Evolutionary conservation across 2,797 vertebrate species (phyloP).

Genomic region (Carduelis carduelis): DNA sequence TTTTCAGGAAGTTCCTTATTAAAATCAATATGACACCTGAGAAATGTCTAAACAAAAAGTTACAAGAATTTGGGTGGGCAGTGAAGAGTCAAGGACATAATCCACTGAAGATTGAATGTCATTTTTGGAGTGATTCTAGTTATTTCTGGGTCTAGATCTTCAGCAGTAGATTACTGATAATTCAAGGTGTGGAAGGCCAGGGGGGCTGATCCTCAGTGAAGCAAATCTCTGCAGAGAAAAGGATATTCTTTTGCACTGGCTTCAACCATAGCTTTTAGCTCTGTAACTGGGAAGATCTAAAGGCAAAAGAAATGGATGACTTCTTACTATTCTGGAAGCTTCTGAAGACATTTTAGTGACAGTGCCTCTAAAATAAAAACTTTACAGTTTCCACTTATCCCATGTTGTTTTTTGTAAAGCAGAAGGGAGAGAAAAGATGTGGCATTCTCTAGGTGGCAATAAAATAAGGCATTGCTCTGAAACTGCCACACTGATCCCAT

Average conservation of each 20-base stretch:
- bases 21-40: neutral
- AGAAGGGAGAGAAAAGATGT: neutral
- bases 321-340: neutral
- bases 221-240: neutral
- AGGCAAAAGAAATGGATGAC: neutral
- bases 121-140: neutral
- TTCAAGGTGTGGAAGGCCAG: neutral
- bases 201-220: neutral
- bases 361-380: neutral
- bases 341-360: neutral
- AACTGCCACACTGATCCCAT: neutral
- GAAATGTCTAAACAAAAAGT: neutral
- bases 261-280: neutral
- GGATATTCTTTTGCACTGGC: neutral
- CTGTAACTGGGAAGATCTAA: neutral
- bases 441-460: neutral
- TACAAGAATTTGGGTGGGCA: neutral
- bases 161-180: neutral
- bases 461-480: neutral
- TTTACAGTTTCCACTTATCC: neutral
- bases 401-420: neutral
- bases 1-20: conserved; percentile 32
- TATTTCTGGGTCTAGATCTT: neutral
- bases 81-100: conserved; percentile 4
- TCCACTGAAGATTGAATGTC: neutral